phyloP scores from a whole-genome alignment of 2,797 vertebrate species.

The Aeoliscus strigatus region DNA sequence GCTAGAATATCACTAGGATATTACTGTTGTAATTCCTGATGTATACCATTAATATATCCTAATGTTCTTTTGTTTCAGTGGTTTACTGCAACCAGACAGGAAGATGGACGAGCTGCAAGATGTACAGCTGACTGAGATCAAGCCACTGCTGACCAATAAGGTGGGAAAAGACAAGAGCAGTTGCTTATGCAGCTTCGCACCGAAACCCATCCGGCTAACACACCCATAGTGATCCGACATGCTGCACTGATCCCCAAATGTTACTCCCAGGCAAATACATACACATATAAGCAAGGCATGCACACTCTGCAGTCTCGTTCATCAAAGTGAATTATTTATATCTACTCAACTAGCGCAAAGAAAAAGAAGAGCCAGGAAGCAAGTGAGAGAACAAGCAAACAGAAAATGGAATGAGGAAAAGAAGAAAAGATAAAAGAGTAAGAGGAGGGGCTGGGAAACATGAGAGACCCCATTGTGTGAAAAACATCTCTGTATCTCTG shows the following conservation, averaged over 20 bases:
- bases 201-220: neutral
- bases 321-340: slow-evolving; percentile 73
- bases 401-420: slow-evolving; percentile 12
- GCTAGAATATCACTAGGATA: no score
- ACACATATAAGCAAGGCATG: slow-evolving; percentile 22
- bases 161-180: no score
- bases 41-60: no score
- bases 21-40: no score
- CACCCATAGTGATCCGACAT: slow-evolving; percentile 1
- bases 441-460: no score
- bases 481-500: no score
- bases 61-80: no score
- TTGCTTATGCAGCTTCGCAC: no score
- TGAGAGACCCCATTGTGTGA: no score
- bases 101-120: slow-evolving; percentile 95
- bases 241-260: neutral
- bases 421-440: no score
- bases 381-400: slow-evolving; percentile 13
- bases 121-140: slow-evolving; percentile 95
- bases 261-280: slow-evolving; percentile 23
- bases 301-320: slow-evolving; percentile 44
- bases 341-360: slow-evolving; percentile 36
- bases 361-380: slow-evolving; percentile 31
- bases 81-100: slow-evolving; percentile 44
- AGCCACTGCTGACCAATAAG: slow-evolving; percentile 92